These are phyloP conservation scores for Delichon dasypus DNA, from an alignment of 2,797 vertebrate species.

Conservation along the genomic window DNA sequence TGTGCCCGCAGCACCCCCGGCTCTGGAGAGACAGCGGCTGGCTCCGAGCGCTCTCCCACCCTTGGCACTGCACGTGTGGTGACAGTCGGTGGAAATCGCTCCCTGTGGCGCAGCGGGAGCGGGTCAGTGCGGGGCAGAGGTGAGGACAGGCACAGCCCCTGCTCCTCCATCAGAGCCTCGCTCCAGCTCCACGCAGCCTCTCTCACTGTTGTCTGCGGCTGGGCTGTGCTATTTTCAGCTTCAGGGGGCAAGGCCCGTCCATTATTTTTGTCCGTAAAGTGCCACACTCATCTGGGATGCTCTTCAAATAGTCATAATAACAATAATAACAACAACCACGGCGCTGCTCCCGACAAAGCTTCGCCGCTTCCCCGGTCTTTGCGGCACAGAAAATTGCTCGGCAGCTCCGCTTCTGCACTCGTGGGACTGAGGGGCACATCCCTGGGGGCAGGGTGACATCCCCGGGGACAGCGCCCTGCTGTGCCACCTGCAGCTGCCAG, in stretches of 20 bases:
- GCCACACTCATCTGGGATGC: background rate
- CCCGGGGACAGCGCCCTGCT: background rate
- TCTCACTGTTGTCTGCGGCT: background rate
- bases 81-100: background rate
- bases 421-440: no score
- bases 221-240: constrained; percentile 4
- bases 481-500: accelerated
- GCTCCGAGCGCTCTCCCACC: accelerated
- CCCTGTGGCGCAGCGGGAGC: accelerated
- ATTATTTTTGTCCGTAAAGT: constrained; percentile 4
- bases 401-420: background rate
- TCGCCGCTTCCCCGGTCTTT: background rate
- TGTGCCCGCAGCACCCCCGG: background rate
- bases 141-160: background rate
- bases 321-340: background rate
- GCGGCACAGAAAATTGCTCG: background rate
- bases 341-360: background rate
- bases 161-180: background rate
- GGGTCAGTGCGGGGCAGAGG: background rate
- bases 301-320: background rate
- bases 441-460: no score
- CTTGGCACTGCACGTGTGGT: accelerated
- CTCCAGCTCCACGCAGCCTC: background rate
- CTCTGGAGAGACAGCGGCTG: accelerated
- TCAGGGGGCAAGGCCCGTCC: background rate